phyloP scores from a whole-genome alignment of 2,113 vertebrate genomes.

The Muntiacus muntjak region DNA sequence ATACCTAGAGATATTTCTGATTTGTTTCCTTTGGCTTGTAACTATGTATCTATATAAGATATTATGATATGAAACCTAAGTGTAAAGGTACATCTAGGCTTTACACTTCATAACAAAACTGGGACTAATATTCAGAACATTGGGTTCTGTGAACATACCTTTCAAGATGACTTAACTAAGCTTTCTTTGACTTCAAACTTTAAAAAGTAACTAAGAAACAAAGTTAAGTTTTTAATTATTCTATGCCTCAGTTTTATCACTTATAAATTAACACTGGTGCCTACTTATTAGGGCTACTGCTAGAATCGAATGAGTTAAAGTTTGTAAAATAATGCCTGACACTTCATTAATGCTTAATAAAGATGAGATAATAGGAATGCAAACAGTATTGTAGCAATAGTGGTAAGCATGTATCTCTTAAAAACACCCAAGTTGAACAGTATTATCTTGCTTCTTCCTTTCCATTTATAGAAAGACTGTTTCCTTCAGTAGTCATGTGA shows the following conservation, averaged over 20 bases:
- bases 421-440: not conserved
- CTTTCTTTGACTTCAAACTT: not conserved
- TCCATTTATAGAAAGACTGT: not conserved
- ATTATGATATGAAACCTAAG: not conserved
- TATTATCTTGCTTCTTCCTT: not conserved
- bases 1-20: not conserved
- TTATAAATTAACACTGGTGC: not conserved
- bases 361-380: not conserved
- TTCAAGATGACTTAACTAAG: not conserved
- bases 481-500: not conserved
- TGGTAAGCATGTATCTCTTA: not conserved
- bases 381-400: not conserved
- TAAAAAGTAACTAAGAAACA: not conserved
- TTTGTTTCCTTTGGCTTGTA: not conserved
- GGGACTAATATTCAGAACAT: not conserved
- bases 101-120: not conserved
- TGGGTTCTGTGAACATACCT: not conserved
- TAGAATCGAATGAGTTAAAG: constrained; percentile 24
- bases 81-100: not conserved
- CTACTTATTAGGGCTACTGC: not conserved
- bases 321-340: not conserved
- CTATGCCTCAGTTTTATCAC: not conserved
- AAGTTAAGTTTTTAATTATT: not conserved
- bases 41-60: not conserved
- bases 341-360: not conserved